Evolutionary conservation across 1,140 invertebrate species (phyloP), one percentile per base, ranked within the genome.

Genomic region (Battus philenor): DNA sequence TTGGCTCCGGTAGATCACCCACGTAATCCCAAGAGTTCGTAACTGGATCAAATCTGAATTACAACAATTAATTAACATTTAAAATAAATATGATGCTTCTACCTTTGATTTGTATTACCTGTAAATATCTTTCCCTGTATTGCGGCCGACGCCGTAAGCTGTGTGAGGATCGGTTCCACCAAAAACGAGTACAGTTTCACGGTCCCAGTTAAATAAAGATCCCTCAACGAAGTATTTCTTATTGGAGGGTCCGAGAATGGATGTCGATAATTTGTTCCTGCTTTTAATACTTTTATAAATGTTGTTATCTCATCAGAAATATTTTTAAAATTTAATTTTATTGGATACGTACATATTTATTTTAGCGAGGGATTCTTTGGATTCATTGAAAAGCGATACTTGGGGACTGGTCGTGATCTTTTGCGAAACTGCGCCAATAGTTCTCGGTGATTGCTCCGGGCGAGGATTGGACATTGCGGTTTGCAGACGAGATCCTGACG

Each of bases 111-210:
- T 33, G 31, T 12, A n/a, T 15, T 47, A 84, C 80, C 75, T 81
- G 45, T 64, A 79, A 53, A 90, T 88, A 54, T 89, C 82, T 57
- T 87, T 88, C n/a, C 88, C 87, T 1, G 85, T 87, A 33, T 90
- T 90, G 4, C 79, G 72, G 0, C 69, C 65, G 1, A 67, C 48
- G 0, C 88, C 88, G 44, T 88, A 88, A 2, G 71, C 54, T 1
- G 66, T 70, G 46, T 90, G 87, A n/a, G 88, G 88, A 60, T 91
- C 88, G 4, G 89, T 82, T 0, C 90, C 89, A 2, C 90, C 90
- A 51, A 90, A 88, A 2, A 90, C 85, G 1, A 90, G 62, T 6
- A 90, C 83, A 1, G 88, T 83, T 48, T 90, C 88, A 6, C 85
- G 61, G 18, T 89, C 84, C 49, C 82, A 64, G 47, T 86, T 82